Evolutionary conservation across 2,888 invertebrate species (phyloP).

Genomic region (Pseudococcus viburni): DNA sequence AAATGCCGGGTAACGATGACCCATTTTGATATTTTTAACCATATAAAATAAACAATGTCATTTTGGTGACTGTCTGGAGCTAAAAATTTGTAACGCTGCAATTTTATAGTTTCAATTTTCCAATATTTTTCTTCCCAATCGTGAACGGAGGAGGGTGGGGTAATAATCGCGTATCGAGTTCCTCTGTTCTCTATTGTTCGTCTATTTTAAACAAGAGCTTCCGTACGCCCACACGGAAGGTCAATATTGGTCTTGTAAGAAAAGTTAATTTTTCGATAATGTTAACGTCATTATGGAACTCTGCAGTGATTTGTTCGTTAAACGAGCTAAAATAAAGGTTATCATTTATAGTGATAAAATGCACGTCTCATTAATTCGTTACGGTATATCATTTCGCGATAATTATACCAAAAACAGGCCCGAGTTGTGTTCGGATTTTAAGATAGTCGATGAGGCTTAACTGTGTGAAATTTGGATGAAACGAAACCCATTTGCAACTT

Average conservation of each 20-base stretch:
- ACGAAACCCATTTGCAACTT: not conserved
- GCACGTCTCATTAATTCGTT: slow-evolving; percentile 49
- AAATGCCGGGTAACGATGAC: too few species aligned
- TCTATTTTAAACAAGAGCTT: not conserved
- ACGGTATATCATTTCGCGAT: slow-evolving; percentile 31
- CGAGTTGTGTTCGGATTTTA: slow-evolving; percentile 4
- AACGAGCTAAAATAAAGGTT: slow-evolving; percentile 13
- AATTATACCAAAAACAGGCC: not conserved
- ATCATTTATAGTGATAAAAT: slow-evolving; percentile 20
- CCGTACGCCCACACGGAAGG: not conserved
- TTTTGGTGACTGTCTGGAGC: too few species aligned
- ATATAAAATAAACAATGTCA: too few species aligned
- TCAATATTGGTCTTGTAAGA: not conserved
- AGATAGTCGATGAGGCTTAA: not conserved
- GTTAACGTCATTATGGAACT: not conserved
- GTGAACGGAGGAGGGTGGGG: too few species aligned
- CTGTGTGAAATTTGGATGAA: slow-evolving; percentile 14
- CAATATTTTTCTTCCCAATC: too few species aligned
- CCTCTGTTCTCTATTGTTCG: too few species aligned
- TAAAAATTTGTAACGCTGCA: too few species aligned
- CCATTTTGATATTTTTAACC: too few species aligned
- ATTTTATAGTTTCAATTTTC: too few species aligned
- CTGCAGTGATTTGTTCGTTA: not conserved
- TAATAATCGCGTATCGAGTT: too few species aligned
- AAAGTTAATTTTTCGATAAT: slow-evolving; percentile 1